Conservation (phyloP, 1,140 invertebrate species). For the Theocolax elegans region DNA sequence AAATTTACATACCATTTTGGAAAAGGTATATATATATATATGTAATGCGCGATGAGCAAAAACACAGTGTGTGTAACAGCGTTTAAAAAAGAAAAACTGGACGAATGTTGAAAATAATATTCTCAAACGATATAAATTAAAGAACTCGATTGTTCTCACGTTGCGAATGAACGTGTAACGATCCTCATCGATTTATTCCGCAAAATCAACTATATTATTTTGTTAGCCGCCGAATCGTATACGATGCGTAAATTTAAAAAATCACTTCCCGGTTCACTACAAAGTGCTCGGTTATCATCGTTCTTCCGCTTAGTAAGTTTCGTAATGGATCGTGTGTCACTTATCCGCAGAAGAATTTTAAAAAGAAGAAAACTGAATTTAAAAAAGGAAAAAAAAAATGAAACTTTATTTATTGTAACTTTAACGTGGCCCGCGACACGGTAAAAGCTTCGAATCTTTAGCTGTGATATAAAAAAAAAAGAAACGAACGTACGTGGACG, state of each 20-base stretch:
- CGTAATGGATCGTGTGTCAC: background rate
- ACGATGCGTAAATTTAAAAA: too few species aligned
- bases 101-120: too few species aligned
- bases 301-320: background rate
- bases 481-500: constrained; percentile 58
- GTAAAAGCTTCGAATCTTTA: constrained; percentile 59
- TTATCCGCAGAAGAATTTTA: background rate
- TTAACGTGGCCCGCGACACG: constrained; percentile 45
- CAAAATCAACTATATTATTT: constrained; percentile 17
- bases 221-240: constrained; percentile 4
- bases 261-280: constrained; percentile 18
- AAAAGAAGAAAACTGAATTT: constrained; percentile 2
- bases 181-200: too few species aligned
- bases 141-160: too few species aligned
- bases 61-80: too few species aligned
- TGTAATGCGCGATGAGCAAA: too few species aligned
- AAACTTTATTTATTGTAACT: constrained; percentile 56
- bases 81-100: too few species aligned
- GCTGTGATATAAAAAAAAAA: constrained; percentile 63
- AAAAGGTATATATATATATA: too few species aligned
- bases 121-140: too few species aligned
- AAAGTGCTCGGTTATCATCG: background rate
- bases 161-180: too few species aligned
- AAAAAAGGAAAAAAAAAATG: constrained; percentile 1
- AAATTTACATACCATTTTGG: too few species aligned